Conservation (phyloP, 35 echinoderm and acorn worm species). For the Patiria miniata region DNA sequence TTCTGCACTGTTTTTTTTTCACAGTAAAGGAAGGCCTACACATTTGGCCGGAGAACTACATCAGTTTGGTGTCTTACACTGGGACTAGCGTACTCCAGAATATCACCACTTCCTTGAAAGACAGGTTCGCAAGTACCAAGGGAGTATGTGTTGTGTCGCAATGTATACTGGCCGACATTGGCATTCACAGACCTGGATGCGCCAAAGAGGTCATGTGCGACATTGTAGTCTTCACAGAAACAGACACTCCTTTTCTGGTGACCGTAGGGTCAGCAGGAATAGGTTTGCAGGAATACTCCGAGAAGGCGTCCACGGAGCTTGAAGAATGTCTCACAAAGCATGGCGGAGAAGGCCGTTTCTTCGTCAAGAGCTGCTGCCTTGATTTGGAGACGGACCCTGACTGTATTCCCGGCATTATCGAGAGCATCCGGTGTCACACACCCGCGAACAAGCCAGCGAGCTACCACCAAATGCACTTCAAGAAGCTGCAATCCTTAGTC, state of each 20-base stretch:
- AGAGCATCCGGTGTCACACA: neutral
- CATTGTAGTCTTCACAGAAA: slow-evolving; percentile 5
- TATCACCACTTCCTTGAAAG: neutral
- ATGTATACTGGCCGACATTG: neutral
- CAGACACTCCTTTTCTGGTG: neutral
- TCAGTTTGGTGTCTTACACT: neutral
- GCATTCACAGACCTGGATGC: neutral
- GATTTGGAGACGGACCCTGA: neutral
- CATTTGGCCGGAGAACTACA: slow-evolving; percentile 20
- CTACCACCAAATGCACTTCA: slow-evolving; percentile 9
- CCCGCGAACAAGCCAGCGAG: neutral
- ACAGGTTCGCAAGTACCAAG: neutral
- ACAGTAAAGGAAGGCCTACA: slow-evolving; percentile 1
- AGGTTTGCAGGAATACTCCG: neutral
- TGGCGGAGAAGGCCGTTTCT: slow-evolving; percentile 13
- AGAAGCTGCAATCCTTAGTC: slow-evolving; percentile 7
- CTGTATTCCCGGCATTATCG: neutral
- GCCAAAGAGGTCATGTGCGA: neutral
- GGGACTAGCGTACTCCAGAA: neutral
- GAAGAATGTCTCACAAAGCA: neutral
- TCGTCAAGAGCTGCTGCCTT: neutral
- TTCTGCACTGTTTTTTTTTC: too few species aligned
- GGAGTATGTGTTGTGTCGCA: slow-evolving; percentile 1
- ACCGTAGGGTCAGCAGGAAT: neutral
- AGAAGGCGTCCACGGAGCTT: neutral